Conservation (phyloP, 2,797 vertebrate species). For the Gallinago stenura region DNA sequence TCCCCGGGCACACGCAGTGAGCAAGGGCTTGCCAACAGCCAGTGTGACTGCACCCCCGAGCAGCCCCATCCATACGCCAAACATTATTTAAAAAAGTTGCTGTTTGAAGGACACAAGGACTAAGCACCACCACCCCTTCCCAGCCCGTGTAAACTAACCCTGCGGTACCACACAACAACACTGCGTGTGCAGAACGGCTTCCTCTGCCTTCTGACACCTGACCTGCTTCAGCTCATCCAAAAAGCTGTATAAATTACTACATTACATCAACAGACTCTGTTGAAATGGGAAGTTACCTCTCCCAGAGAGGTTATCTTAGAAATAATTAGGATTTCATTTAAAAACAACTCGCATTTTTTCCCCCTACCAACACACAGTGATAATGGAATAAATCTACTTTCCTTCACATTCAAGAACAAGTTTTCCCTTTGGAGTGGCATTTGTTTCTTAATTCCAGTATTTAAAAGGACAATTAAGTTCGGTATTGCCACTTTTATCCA, state of each 20-base stretch:
- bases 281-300: background rate
- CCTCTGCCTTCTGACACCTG: background rate
- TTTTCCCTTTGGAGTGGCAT: background rate
- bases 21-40: background rate
- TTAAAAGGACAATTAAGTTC: background rate
- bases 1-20: background rate
- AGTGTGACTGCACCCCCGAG: conserved; percentile 36
- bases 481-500: background rate
- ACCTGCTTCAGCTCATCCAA: background rate
- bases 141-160: background rate
- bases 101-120: background rate
- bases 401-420: background rate
- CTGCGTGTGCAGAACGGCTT: background rate
- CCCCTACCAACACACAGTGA: background rate
- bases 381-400: background rate
- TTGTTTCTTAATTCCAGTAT: background rate
- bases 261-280: background rate
- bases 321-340: background rate
- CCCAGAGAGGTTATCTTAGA: background rate
- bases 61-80: background rate
- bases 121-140: background rate
- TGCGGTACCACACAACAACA: background rate
- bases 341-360: background rate
- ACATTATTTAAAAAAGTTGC: background rate
- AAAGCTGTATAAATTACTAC: background rate